These are phyloP conservation scores for Microplitis deprimator DNA, from an alignment of 2,888 invertebrate genomes.

Conservation along the genomic window DNA sequence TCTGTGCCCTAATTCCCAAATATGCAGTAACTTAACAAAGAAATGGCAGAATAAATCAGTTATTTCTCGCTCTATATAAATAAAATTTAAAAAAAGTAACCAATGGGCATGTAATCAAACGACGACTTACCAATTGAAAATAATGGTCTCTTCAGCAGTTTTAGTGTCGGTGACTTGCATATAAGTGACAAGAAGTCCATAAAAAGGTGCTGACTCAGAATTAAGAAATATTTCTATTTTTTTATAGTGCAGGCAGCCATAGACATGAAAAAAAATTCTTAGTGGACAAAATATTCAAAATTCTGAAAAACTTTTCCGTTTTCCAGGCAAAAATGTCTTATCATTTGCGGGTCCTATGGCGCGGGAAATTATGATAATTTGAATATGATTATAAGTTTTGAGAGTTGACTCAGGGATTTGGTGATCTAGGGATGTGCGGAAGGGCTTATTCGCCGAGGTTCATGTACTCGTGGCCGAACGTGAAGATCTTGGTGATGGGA, in stretches of 20 bases:
- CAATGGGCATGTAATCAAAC: neutral
- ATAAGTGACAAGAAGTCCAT: constrained; percentile 87
- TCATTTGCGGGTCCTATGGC: constrained; percentile 97
- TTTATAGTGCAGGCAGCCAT: too few relatives aligned
- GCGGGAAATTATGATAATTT: constrained; percentile 88
- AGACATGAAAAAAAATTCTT: too few relatives aligned
- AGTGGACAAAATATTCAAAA: too few relatives aligned
- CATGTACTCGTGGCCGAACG: constrained; percentile 98
- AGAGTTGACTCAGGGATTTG: neutral
- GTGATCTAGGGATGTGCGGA: constrained; percentile 80
- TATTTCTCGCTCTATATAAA: neutral
- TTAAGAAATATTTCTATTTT: constrained; percentile 92
- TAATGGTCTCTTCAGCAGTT: constrained; percentile 89
- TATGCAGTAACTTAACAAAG: too few relatives aligned
- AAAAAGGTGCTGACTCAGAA: constrained; percentile 85
- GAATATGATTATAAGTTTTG: constrained; percentile 1
- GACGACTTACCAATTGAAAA: constrained; percentile 85
- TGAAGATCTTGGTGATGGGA: constrained; percentile 98
- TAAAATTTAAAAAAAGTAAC: constrained; percentile 10
- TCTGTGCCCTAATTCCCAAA: too few relatives aligned
- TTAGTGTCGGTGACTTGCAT: constrained; percentile 93
- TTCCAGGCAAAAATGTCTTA: constrained; percentile 81
- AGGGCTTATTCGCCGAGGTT: constrained; percentile 91
- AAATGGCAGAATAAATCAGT: too few relatives aligned
- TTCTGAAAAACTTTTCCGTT: constrained; percentile 6